phyloP scores from a whole-genome alignment of 2,113 vertebrate genomes.

The Dipodomys merriami region DNA sequence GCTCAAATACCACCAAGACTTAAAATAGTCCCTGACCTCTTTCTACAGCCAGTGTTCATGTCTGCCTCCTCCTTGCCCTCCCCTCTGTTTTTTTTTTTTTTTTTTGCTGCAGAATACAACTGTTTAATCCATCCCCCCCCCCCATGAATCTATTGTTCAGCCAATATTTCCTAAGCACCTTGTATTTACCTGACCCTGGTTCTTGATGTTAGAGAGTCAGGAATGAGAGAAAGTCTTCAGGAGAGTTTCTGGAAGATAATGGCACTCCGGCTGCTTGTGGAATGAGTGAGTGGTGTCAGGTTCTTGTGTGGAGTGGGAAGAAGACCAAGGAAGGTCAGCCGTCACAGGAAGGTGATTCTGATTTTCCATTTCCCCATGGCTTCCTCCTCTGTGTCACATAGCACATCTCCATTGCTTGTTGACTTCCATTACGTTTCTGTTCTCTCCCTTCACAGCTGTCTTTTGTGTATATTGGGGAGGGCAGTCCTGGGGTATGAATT shows the following conservation, averaged over 20 bases:
- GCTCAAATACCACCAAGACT: not conserved
- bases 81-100: too few relatives aligned
- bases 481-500: too few relatives aligned
- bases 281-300: slow-evolving; percentile 36
- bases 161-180: not conserved
- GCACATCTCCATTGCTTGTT: not conserved
- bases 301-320: not conserved
- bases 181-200: not conserved
- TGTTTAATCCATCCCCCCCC: not conserved
- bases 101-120: not conserved
- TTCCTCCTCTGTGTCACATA: not conserved
- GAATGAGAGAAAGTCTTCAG: not conserved
- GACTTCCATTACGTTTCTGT: not conserved
- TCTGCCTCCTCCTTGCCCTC: not conserved
- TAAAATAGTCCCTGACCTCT: not conserved
- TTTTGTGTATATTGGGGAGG: too few relatives aligned
- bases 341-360: not conserved
- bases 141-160: not conserved
- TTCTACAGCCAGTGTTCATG: not conserved
- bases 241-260: not conserved
- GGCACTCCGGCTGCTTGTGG: not conserved
- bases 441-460: not conserved
- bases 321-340: not conserved
- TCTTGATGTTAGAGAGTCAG: not conserved
- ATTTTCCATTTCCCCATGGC: not conserved